Percentiles rank a stretch among this genome's conserved stretches.
Conservation (phyloP, 2,797 vertebrate genomes). For the Helostoma temminkii region DNA sequence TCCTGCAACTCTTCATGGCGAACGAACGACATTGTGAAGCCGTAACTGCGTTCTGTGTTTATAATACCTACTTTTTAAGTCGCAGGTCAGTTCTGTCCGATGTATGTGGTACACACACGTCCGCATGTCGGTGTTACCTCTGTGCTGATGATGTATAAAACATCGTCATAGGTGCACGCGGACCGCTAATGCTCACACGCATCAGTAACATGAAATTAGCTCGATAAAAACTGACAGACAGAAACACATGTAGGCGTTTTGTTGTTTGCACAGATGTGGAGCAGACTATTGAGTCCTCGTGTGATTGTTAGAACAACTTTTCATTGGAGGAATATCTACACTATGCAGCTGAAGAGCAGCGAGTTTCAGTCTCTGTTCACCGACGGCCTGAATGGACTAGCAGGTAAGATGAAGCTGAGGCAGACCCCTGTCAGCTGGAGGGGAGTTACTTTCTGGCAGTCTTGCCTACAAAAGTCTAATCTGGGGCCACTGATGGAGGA, state of each 20-base stretch:
- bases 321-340: slow-evolving; percentile 76
- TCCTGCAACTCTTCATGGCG: slow-evolving; percentile 25
- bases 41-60: background rate
- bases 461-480: too few relatives aligned
- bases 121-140: background rate
- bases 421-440: background rate
- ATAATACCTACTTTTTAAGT: background rate
- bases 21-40: background rate
- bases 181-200: background rate
- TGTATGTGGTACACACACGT: background rate
- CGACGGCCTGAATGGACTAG: slow-evolving; percentile 88
- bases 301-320: slow-evolving; percentile 50
- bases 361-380: slow-evolving; percentile 92
- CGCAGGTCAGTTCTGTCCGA: slow-evolving; percentile 2
- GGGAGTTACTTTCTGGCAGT: too few relatives aligned
- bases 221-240: background rate
- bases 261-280: slow-evolving; percentile 79
- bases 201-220: slow-evolving; percentile 11
- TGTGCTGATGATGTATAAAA: background rate
- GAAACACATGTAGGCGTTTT: background rate
- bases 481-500: too few relatives aligned
- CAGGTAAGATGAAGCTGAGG: slow-evolving; percentile 83
- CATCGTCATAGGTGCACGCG: background rate
- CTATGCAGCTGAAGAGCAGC: slow-evolving; percentile 90
- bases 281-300: slow-evolving; percentile 58